These are phyloP conservation scores for Platorchestia sp. DNA, from an alignment of 1,140 invertebrate genomes.

Conservation along the genomic window DNA sequence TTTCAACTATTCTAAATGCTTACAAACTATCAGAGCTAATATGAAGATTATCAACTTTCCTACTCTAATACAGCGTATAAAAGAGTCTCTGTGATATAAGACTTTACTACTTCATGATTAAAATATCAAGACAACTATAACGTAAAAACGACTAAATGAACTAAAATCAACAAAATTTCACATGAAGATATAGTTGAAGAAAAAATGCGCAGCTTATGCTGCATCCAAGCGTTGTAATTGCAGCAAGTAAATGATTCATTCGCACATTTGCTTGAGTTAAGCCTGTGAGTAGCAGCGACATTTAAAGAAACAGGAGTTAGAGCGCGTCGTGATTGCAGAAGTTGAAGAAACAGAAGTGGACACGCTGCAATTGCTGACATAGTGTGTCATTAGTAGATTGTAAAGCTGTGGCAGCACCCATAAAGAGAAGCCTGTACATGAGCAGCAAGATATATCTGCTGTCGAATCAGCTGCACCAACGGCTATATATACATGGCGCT, in stretches of 20 bases:
- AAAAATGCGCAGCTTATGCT: background rate
- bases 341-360: background rate
- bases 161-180: background rate
- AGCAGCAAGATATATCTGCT: constrained; percentile 7
- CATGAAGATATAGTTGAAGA: background rate
- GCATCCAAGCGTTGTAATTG: background rate
- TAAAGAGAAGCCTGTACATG: background rate
- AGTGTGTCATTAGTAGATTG: background rate
- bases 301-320: background rate
- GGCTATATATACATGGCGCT: background rate
- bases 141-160: too few species aligned
- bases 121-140: background rate
- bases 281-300: background rate
- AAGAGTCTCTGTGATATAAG: background rate
- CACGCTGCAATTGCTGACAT: background rate
- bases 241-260: background rate
- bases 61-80: too few species aligned
- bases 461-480: background rate
- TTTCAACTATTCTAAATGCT: background rate
- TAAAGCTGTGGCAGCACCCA: background rate
- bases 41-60: background rate
- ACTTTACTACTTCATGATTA: background rate
- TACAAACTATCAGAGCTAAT: background rate
- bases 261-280: background rate
- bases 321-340: background rate